These are phyloP conservation scores for Capitulum mitella DNA, from an alignment of 2,888 invertebrate genomes.

Conservation along the genomic window DNA sequence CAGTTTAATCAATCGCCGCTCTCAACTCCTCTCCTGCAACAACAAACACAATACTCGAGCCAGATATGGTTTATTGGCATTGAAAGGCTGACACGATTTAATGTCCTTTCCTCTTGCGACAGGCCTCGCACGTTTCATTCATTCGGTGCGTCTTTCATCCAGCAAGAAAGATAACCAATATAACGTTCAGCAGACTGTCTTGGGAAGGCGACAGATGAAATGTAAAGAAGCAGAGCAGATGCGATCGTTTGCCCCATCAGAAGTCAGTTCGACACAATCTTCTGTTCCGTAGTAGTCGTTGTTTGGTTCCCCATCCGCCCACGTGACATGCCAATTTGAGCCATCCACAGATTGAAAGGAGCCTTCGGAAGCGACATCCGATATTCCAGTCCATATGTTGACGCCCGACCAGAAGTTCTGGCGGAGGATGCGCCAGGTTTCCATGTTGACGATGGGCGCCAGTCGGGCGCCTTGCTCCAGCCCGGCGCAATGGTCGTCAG, in stretches of 20 bases:
- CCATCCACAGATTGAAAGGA: background rate
- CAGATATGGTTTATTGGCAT: too few species aligned
- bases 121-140: too few species aligned
- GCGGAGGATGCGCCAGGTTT: background rate
- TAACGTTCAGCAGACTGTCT: too few species aligned
- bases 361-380: background rate
- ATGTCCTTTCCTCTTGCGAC: too few species aligned
- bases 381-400: background rate
- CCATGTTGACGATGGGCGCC: background rate
- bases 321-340: background rate
- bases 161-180: too few species aligned
- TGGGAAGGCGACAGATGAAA: background rate
- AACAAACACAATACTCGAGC: too few species aligned
- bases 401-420: background rate
- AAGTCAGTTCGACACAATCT: background rate
- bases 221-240: background rate
- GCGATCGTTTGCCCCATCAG: background rate
- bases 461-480: background rate
- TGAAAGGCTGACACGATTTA: too few species aligned
- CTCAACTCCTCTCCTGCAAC: too few species aligned
- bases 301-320: background rate
- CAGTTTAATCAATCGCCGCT: too few species aligned
- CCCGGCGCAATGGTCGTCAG: background rate
- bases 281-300: background rate
- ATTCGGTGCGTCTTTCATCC: too few species aligned